These are phyloP conservation scores for Nasonia longicornis DNA, from an alignment of 1,140 invertebrate genomes.

Conservation along the genomic window DNA sequence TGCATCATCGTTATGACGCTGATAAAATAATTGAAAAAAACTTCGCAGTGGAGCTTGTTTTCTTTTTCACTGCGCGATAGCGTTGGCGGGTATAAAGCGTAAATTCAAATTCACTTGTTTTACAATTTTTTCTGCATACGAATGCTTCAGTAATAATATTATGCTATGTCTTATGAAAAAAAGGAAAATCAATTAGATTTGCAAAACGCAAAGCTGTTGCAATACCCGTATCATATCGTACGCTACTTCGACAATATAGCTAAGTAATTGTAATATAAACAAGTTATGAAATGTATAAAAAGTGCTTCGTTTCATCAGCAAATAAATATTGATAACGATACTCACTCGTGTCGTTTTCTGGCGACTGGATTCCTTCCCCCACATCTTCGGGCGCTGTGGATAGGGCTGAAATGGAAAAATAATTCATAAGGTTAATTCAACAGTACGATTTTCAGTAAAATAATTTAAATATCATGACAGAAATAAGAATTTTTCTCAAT, in stretches of 20 bases:
- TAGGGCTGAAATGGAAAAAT: slow-evolving; percentile 51
- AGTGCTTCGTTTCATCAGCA: background rate
- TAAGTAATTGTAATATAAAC: no score
- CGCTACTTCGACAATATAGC: background rate
- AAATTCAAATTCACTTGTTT: background rate
- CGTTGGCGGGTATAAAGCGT: background rate
- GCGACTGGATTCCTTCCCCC: slow-evolving; percentile 55
- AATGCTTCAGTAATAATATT: background rate
- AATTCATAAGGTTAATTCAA: background rate
- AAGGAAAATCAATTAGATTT: background rate
- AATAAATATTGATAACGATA: slow-evolving; percentile 31
- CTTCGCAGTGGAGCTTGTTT: no score
- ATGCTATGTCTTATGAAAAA: background rate
- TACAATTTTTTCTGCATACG: background rate
- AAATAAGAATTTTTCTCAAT: no score
- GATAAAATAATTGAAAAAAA: background rate
- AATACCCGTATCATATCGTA: background rate
- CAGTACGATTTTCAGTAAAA: no score
- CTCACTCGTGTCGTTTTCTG: slow-evolving; percentile 63
- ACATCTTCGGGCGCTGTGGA: slow-evolving; percentile 61
- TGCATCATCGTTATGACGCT: background rate
- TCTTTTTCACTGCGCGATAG: no score
- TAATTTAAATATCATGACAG: no score
- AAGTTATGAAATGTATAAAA: background rate
- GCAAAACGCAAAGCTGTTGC: background rate